A percentile compares a stretch with the other conserved stretches of the same genome.
phyloP scores from a whole-genome alignment of 2,797 vertebrate species.

The Graptemys geographica region DNA sequence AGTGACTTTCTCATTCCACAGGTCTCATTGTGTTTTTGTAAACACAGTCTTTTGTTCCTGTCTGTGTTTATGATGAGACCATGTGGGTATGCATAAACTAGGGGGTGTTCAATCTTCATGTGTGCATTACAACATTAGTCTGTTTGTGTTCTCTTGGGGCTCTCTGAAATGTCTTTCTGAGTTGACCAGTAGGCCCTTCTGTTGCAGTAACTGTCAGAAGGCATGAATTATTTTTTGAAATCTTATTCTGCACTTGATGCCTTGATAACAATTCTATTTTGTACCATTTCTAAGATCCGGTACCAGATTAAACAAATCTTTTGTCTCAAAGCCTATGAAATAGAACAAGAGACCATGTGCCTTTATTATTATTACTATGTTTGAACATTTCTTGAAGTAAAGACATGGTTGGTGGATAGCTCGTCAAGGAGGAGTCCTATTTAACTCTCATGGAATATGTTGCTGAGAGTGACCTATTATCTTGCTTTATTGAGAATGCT shows the following conservation, averaged over 20 bases:
- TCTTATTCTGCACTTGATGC: background rate
- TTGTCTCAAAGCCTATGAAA: background rate
- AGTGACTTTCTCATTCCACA: background rate
- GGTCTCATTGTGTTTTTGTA: background rate
- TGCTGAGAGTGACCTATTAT: background rate
- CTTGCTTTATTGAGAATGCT: background rate
- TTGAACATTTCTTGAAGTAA: background rate
- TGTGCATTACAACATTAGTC: background rate
- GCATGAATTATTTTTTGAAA: background rate
- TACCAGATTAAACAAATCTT: background rate
- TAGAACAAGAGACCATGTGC: background rate
- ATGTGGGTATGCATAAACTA: background rate
- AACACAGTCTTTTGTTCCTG: background rate
- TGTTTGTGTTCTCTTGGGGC: background rate
- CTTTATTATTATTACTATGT: background rate
- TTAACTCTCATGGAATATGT: background rate
- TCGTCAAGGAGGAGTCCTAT: background rate
- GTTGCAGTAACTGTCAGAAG: background rate
- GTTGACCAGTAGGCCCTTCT: background rate
- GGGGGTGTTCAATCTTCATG: background rate
- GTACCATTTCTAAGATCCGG: background rate
- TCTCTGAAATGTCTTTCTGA: background rate
- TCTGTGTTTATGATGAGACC: background rate
- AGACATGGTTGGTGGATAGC: background rate
- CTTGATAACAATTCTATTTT: background rate